Conservation (phyloP, 2,113 vertebrate species). For the Sinocyclocheilus anshuiensis region DNA sequence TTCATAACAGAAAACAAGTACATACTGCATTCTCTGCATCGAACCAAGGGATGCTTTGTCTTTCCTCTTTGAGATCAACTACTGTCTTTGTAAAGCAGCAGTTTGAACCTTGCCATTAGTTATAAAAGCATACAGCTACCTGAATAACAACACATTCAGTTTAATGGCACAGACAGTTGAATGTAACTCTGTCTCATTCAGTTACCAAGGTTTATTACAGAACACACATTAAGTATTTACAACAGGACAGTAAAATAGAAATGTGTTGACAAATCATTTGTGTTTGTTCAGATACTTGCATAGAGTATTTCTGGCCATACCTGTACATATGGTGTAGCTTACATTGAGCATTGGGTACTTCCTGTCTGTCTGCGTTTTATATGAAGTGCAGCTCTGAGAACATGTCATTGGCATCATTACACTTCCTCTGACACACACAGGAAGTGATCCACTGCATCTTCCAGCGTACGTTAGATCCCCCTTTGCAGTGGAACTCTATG, state of each 20-base stretch:
- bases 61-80: background rate
- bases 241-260: too few relatives aligned
- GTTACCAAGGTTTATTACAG: background rate
- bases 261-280: too few relatives aligned
- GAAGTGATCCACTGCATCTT: conserved; percentile 96
- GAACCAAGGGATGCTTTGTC: background rate
- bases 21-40: background rate
- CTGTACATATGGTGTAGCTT: background rate
- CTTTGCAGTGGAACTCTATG: conserved; percentile 85
- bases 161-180: background rate
- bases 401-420: conserved; percentile 81
- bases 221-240: too few relatives aligned
- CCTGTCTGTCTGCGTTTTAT: conserved; percentile 55
- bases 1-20: too few relatives aligned
- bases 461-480: conserved; percentile 82
- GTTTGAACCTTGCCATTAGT: background rate
- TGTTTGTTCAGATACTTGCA: background rate
- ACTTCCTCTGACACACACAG: conserved; percentile 89
- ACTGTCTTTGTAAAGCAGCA: background rate
- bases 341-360: background rate
- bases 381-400: conserved; percentile 88
- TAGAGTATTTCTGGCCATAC: background rate
- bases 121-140: background rate
- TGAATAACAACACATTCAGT: background rate
- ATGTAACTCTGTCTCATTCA: background rate